Base-by-base conservation (phyloP, 2,113 vertebrate species). In the Speoplatyrhinus poulsoni region DNA sequence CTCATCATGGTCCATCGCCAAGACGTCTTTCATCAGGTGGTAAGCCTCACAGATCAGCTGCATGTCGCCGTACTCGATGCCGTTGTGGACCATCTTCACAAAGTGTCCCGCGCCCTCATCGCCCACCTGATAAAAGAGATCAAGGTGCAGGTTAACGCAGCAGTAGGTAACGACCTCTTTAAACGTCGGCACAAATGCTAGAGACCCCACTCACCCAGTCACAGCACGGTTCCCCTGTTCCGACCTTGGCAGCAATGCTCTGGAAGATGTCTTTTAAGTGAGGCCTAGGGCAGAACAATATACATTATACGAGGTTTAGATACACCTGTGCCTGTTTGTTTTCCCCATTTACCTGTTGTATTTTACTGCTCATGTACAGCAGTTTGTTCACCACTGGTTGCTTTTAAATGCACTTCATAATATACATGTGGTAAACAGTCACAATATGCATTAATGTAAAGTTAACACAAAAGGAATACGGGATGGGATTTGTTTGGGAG, bases 51-150 rank as follows among this genome's bases (percentile, higher is more conserved):
- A 98, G 85, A 99, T 98, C 57, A 99, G 91, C 93, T 99, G 98
- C 98, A 99, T 99, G 88, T 99, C 98, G 0, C 98, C 98, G 0
- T 99, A 99, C 79, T 99, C 98, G 0, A 99, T 99, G n/a, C 98
- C 98, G 0, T 99, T 99, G 81, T 99, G 98, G 54, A 99, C 98
- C 98, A 99, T 99, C 93, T 99, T 99, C 76, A 99, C 98, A 58
- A 98, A 99, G 85, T 99, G 98, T 0, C 98, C 98, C 0, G 98
- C 93, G 0, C 98, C 98, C 76, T 98, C 97, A 0, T 98, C 96
- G 16, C 98, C 98, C 12, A 99, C 98, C 98, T 99, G 88, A n/a
- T 91, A 87, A 4, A 90, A 85, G 90, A 93, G 67, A 26, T 26
- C 26, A 26, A 26, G 26, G 26, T 26, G 26, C 26, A 26, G 26